Evolutionary conservation across 1,140 invertebrate genomes (phyloP).

Genomic region (Penaeus indicus): DNA sequence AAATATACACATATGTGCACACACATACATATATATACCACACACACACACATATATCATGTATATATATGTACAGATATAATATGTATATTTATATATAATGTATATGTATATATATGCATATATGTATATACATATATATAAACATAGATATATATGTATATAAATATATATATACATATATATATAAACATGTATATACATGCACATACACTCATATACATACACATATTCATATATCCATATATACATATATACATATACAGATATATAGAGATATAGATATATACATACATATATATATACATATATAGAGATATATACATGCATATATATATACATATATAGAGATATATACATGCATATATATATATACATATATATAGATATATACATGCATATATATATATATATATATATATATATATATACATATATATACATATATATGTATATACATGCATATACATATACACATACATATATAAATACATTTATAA

Average conservation of each 20-base stretch:
- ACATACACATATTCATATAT: neutral
- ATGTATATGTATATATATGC: too few species aligned
- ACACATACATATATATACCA: too few species aligned
- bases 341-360: neutral
- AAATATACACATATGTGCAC: too few species aligned
- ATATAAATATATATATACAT: too few species aligned
- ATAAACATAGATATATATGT: too few species aligned
- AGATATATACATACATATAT: neutral
- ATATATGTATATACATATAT: too few species aligned
- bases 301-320: constrained; percentile 8
- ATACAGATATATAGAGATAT: neutral
- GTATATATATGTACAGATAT: too few species aligned
- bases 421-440: neutral
- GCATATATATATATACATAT: neutral
- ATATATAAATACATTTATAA: too few species aligned
- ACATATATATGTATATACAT: neutral
- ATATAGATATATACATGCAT: neutral
- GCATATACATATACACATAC: too few species aligned
- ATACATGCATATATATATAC: neutral
- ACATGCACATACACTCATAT: neutral
- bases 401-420: constrained; percentile 5
- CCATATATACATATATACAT: neutral
- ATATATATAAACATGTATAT: neutral
- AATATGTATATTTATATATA: too few species aligned
- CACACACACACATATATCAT: too few species aligned